phyloP scores from a whole-genome alignment of 23 tunicate species.

The Trididemnum clinides region DNA sequence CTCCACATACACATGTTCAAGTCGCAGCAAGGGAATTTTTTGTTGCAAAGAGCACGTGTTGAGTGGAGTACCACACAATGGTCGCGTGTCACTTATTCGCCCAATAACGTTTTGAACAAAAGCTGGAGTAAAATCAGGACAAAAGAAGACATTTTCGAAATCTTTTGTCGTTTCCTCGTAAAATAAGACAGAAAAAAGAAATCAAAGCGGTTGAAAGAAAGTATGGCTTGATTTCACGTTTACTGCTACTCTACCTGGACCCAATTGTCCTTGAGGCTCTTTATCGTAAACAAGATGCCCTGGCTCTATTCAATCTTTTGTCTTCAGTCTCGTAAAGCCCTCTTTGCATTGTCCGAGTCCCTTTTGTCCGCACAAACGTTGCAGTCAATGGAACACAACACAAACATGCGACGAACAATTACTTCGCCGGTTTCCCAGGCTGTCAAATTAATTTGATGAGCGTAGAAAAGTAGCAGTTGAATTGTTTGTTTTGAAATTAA shows the following conservation, averaged over 20 bases:
- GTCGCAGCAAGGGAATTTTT: too few relatives aligned
- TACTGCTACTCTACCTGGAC: constrained; percentile 5
- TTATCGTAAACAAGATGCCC: neutral
- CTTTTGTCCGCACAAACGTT: neutral
- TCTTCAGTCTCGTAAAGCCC: constrained; percentile 9
- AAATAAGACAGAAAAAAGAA: neutral
- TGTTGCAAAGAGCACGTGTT: too few relatives aligned
- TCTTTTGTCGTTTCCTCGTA: neutral
- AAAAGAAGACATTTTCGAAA: constrained; percentile 4
- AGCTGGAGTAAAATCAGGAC: neutral
- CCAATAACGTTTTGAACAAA: neutral
- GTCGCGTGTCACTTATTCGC: neutral
- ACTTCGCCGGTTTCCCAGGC: constrained; percentile 66
- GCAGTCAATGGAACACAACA: constrained; percentile 45
- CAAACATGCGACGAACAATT: neutral
- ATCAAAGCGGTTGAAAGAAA: neutral
- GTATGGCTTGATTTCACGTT: constrained; percentile 32
- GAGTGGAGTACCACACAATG: too few relatives aligned
- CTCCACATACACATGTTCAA: too few relatives aligned
- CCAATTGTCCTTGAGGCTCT: neutral
- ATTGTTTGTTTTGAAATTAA: neutral
- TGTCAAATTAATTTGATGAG: constrained; percentile 25
- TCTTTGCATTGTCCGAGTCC: constrained; percentile 23
- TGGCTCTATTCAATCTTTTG: neutral
- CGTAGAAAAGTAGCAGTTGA: neutral